Evolutionary conservation across 1,140 invertebrate species (phyloP), one percentile per base, ranked within the genome.

Genomic region (Acyrthosiphon pisum): DNA sequence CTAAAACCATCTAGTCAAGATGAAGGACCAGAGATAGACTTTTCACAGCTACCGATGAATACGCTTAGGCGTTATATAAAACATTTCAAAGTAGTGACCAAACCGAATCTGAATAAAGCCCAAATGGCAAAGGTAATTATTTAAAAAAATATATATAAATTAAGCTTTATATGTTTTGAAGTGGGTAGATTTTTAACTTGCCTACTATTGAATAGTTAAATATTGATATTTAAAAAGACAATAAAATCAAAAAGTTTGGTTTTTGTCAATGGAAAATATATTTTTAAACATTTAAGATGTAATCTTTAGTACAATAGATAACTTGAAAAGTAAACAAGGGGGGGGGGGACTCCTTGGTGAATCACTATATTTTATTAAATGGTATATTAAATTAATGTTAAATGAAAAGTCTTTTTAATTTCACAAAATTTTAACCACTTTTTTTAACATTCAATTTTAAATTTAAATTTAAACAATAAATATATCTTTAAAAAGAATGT

Each of bases 101-200:
- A 98, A 94, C 98, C 98, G 92, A 98, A 98, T 35, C 95, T 99
- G 88, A 99, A 99, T 95, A 99, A 99, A 96, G 97, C 98, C 93
- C 98, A 99, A 95, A 96, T 99, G 94, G 98, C 98, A 93, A 99
- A 99, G 96, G 98, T 99, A 96, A 97, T 97, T 97, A 94, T 93
- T 11, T 92, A n/a, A n/a, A n/a, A n/a, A n/a, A n/a, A n/a, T n/a
- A n/a, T n/a, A n/a, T n/a, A n/a, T n/a, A n/a, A n/a, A n/a, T n/a
- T n/a, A n/a, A n/a, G n/a, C n/a, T n/a, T n/a, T n/a, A n/a, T n/a
- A n/a, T n/a, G n/a, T n/a, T n/a, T n/a, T n/a, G n/a, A n/a, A n/a
- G n/a, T n/a, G n/a, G n/a, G n/a, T n/a, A n/a, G n/a, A n/a, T n/a
- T 60, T 60, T 60, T n/a, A n/a, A 68, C 11, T n/a, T n/a, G n/a